These are phyloP conservation scores for Alectura lathami DNA, from an alignment of 2,113 vertebrate genomes.

Conservation along the genomic window DNA sequence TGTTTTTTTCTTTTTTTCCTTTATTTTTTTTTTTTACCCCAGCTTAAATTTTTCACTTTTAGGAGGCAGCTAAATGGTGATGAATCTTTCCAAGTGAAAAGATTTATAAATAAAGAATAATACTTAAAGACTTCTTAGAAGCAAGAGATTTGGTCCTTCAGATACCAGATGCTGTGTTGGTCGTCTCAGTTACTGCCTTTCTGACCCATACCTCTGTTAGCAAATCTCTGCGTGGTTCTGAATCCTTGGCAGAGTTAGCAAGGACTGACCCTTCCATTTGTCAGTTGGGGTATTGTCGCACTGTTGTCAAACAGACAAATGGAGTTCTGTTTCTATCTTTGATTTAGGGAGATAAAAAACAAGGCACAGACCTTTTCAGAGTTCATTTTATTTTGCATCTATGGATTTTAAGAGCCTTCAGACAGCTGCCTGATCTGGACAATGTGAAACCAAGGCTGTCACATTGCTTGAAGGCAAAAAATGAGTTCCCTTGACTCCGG, in stretches of 20 bases:
- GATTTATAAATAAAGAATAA: too few relatives aligned
- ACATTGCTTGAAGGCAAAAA: constrained; percentile 21
- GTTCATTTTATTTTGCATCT: background rate
- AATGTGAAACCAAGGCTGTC: background rate
- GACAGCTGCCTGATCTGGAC: background rate
- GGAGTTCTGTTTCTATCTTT: background rate
- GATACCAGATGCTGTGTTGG: background rate
- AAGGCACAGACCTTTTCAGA: background rate
- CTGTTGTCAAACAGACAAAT: background rate
- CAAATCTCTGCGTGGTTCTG: background rate
- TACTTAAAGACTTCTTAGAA: background rate
- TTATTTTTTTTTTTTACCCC: background rate
- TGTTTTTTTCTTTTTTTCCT: background rate
- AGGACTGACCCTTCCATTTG: background rate
- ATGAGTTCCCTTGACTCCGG: background rate
- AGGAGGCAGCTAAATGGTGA: background rate
- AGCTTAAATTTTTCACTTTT: background rate
- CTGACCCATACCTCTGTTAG: background rate
- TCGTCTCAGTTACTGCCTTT: background rate
- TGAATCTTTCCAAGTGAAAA: background rate
- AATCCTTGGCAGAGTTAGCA: background rate
- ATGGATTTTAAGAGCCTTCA: background rate
- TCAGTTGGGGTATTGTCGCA: background rate
- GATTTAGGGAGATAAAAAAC: background rate
- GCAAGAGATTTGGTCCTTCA: background rate